Evolutionary conservation across 1,140 invertebrate genomes (phyloP).

Genomic region (Mylabris phalerata): DNA sequence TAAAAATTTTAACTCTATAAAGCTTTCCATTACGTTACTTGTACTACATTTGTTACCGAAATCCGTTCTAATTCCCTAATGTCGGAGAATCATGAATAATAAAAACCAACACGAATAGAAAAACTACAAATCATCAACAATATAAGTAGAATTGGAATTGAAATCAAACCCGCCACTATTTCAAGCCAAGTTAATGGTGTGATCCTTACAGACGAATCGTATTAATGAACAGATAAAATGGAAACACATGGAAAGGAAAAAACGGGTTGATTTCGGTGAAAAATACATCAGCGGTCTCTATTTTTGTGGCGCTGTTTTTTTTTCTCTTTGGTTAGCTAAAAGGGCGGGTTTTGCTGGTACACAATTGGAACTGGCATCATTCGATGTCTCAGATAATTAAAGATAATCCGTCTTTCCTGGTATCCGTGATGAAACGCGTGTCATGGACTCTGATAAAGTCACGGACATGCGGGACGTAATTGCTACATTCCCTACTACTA

Average conservation of each 20-base stretch:
- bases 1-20: slow-evolving; percentile 3
- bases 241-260: no score
- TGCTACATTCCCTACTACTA: slow-evolving; percentile 9
- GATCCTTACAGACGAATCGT: no score
- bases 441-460: slow-evolving; percentile 27
- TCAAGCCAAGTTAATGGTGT: no score
- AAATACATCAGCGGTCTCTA: slow-evolving; percentile 19
- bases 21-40: slow-evolving; percentile 1
- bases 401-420: slow-evolving; percentile 32
- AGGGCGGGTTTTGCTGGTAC: slow-evolving; percentile 2
- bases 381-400: slow-evolving; percentile 32
- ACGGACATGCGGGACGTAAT: slow-evolving; percentile 28
- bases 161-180: no score
- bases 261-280: no score
- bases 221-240: no score
- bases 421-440: slow-evolving; percentile 25
- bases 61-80: no score
- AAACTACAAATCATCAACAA: no score
- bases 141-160: no score
- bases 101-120: no score
- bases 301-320: slow-evolving; percentile 9
- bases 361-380: slow-evolving; percentile 26
- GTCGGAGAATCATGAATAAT: no score
- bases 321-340: neutral
- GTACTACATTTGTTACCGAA: no score